These are phyloP conservation scores for Calidris pygmaea DNA, from an alignment of 2,113 vertebrate genomes.

Conservation along the genomic window DNA sequence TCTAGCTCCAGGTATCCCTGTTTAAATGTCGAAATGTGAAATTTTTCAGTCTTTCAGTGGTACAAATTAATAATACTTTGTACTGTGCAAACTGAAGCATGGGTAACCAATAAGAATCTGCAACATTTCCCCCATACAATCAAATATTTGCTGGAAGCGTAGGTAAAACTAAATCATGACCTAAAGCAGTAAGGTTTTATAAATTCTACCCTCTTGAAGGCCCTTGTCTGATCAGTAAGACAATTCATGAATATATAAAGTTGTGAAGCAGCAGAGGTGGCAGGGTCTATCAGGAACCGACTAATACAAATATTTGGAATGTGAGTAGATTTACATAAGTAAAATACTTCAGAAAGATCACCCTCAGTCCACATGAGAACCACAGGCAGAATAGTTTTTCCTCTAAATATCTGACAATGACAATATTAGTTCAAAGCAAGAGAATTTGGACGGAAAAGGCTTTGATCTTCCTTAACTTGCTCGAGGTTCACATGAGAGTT, in stretches of 20 bases:
- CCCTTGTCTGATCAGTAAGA: background rate
- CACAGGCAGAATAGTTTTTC: background rate
- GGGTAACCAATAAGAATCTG: background rate
- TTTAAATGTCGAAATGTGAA: background rate
- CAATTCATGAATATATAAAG: background rate
- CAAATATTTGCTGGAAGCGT: background rate
- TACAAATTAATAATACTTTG: background rate
- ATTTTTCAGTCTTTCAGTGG: background rate
- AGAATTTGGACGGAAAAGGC: background rate
- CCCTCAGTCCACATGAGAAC: accelerated
- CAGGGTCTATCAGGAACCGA: background rate
- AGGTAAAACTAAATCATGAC: background rate
- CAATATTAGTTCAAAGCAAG: background rate
- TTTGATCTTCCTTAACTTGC: background rate
- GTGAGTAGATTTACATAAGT: background rate
- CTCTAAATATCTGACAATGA: background rate
- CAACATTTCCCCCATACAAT: background rate
- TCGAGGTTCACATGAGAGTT: background rate
- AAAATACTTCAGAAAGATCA: background rate
- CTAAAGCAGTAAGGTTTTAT: background rate
- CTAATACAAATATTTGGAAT: background rate
- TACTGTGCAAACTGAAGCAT: background rate
- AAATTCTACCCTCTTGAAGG: background rate
- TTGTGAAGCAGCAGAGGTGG: background rate
- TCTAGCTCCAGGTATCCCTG: background rate